Base-by-base conservation (phyloP, 1,140 invertebrate species). In the Propsilocerus akamusi region DNA sequence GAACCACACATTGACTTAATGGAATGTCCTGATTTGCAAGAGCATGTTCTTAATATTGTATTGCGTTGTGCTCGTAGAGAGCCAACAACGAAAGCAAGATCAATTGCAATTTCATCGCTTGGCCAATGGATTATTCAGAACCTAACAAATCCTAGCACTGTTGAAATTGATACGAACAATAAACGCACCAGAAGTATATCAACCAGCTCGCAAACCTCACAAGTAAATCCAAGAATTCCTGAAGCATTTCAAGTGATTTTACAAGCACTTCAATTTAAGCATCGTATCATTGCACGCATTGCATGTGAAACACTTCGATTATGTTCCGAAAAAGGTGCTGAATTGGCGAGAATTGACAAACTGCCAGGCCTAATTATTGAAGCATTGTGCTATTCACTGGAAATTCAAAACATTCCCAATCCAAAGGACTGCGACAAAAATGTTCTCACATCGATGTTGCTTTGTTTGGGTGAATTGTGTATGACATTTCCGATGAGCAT, bases 391-490 rank as follows among this genome's bases (percentile, higher is more conserved):
- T 60, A 60, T 24, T 62, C 63, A 0, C 50, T 65, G 23, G 63
- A 65, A 50, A 65, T 65, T 46, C 63, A 65, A 49, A 60, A 60
- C 46, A 61, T 65, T 2, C 50, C 56, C 4, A 63, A 65, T 50
- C 63, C 63, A 5, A 59, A 73, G 53, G 72, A 82, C 64, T 65
- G 75, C 52, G 71, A 83, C 63, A 75, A 84, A 70, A 71, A 78
- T 54, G 69, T 94, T 25, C 75, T 87, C 0, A 82, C 89, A 17
- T 83, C 86, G 1, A 73, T 95, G 57, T 74, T 95, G 55, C 80
- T 95, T 50, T 92, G 88, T 62, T 68, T 97, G 26, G 86, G 87
- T 0, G 91, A 97, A 69, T 96, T 91, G 82, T 93, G 90, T 50
- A 89, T 96, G 77, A 51, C 63, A 0, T 60, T 65, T 46, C 63